Base-by-base conservation (phyloP, 2,888 invertebrate species). In the Protonemura montana region DNA sequence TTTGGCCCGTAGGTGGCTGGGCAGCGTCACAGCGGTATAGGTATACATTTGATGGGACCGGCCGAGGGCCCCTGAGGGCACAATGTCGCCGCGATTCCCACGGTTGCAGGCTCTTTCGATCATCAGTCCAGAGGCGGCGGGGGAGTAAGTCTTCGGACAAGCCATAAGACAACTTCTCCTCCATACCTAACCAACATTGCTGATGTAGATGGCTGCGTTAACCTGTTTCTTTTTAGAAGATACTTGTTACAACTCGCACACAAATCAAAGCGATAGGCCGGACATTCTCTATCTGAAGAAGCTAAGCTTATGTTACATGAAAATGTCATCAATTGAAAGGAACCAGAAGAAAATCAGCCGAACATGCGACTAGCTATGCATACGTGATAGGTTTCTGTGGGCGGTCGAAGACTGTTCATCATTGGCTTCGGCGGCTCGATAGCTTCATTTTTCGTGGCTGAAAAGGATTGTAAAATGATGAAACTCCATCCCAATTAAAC, bases 251-350 rank as follows among this genome's bases (percentile, higher is more conserved):
- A 30, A 29, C 81, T 81, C 84, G 42, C 84, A 84, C 84, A 84
- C 84, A 84, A 84, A 84, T 84, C 84, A 84, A 84, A 59, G 59
- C 59, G 84, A 84, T 84, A 84, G 84, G 27, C 84, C 84, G 76
- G 84, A 76, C 84, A 84, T 76, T 81, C 81, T 81, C 81, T 27
- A 27, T 83, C 83, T 83, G 42, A 41, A 81, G 81, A 30, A 81
- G 81, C 81, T 30, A 29, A 29, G 28, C 81, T 81, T 81, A 81
- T 27, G 30, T 81, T 81, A 81, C 81, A 81, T 81, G 81, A n/a
- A 30, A 81, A 30, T 81, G 81, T 81, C 81, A 81, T 81, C 81
- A 81, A 81, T 81, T 81, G 28, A 81, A 81, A 30, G 81, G 81
- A 81, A 81, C 81, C 81, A 30, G 81, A 29, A 30, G 28, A 30